A percentile compares a stretch with the other conserved stretches of the same genome.
Conservation (phyloP, 2,113 vertebrate species). For the Chamaea fasciata region DNA sequence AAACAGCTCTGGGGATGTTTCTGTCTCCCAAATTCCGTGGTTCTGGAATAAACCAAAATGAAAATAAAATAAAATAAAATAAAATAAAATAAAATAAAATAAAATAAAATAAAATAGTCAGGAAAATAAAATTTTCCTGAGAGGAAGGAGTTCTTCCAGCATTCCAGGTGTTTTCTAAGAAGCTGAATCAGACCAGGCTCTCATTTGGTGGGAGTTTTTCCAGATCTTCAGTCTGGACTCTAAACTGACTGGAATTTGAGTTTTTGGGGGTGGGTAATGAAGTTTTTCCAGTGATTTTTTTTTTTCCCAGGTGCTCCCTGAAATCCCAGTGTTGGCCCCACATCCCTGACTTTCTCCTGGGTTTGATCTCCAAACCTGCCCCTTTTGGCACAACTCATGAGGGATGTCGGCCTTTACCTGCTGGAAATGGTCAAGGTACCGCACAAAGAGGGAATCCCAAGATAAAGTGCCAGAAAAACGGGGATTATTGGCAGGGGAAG, state of each 20-base stretch:
- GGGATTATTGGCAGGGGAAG: neutral
- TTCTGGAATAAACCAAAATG: neutral
- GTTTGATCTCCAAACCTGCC: neutral
- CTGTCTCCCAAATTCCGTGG: neutral
- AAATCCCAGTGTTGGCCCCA: neutral
- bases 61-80: no score
- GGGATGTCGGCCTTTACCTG: neutral
- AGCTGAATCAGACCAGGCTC: neutral
- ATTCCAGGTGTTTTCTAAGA: neutral
- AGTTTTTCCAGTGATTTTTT: neutral
- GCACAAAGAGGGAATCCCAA: neutral
- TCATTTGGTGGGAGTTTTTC: neutral
- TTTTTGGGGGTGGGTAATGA: neutral
- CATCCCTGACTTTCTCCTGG: rapidly evolving
- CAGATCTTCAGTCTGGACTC: neutral
- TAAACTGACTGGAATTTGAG: neutral
- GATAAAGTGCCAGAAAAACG: rapidly evolving
- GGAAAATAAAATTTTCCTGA: no score
- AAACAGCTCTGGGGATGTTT: neutral
- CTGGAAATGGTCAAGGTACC: neutral
- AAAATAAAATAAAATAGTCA: no score
- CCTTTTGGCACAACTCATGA: rapidly evolving
- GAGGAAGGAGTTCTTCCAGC: neutral
- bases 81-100: no score
- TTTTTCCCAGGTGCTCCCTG: neutral